These are phyloP conservation scores for Cyanocitta stelleri DNA, from an alignment of 2,113 vertebrate species.

Conservation along the genomic window DNA sequence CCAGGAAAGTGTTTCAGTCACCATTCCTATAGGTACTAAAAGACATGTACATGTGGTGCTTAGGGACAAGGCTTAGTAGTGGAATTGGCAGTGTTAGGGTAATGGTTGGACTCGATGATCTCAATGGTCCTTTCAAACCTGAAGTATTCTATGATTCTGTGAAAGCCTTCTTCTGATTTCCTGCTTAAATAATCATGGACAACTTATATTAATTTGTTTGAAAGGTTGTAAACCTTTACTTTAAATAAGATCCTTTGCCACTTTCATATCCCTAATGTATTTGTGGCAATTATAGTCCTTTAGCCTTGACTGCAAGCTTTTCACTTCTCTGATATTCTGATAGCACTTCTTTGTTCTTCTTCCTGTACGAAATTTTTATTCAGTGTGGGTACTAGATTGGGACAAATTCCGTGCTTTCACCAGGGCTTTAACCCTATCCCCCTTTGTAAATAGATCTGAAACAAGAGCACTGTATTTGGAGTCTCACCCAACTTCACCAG, in stretches of 20 bases:
- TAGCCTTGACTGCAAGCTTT: background rate
- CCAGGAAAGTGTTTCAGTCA: background rate
- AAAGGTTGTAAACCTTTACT: background rate
- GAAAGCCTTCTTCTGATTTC: background rate
- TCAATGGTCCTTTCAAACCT: background rate
- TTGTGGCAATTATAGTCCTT: background rate
- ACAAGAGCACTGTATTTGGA: background rate
- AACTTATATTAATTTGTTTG: background rate
- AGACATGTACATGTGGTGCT: fast-evolving
- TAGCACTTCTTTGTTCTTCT: background rate
- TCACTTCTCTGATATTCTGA: background rate
- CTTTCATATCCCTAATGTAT: background rate
- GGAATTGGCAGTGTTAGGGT: background rate
- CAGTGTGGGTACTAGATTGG: background rate
- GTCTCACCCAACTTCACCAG: background rate
- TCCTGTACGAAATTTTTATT: background rate
- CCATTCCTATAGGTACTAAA: background rate
- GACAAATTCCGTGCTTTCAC: background rate
- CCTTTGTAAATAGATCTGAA: background rate
- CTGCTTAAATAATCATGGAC: background rate
- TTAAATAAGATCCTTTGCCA: background rate
- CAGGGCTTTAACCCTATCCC: background rate
- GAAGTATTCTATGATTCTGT: background rate
- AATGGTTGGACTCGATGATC: fast-evolving
- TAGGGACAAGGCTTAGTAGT: background rate